Base-by-base conservation (phyloP, 2,888 invertebrate species). In the Listrodromus nycthemerus region DNA sequence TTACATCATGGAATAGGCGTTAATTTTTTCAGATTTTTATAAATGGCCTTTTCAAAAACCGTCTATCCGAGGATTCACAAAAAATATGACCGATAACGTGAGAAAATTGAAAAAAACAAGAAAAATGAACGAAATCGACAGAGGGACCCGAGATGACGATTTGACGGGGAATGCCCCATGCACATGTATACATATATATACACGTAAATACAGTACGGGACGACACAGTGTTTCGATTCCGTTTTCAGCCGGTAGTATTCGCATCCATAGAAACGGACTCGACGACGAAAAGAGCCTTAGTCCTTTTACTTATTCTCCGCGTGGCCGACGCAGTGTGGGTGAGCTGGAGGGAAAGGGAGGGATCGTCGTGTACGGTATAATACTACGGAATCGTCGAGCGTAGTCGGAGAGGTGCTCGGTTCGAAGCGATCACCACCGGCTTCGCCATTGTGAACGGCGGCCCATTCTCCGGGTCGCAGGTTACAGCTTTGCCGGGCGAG, bases 391-490 rank as follows among this genome's bases (percentile, higher is more conserved):
- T 41, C 41, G 41, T 41, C 37, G 63, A 67, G 70, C 24, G 61
- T 41, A 45, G 41, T 61, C 45, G 79, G 65, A 21, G 67, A 41
- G 69, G 83, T 76, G 76, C 79, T 67, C 81, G 78, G 74, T 80
- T 82, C 74, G 82, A 77, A 85, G 75, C 82, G 86, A 88, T 88
- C 88, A 90, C 88, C 88, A 90, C 88, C 87, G 87, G 89, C 86
- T 89, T 89, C 86, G 84, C 89, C 87, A 90, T 91, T 90, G 91
- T 90, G 90, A 91, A 88, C 88, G 88, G 88, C 88, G 83, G 70
- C 71, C 76, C 83, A 90, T 90, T 91, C 90, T 91, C 88, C 89
- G 85, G 91, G 90, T 91, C 90, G 90, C 91, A 90, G 91, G 91
- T 92, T 91, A 91, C 90, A 70, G 63, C 52, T 76, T 37, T 19